phyloP scores from a whole-genome alignment of 1,140 invertebrate genomes.

The Saccostrea echinata region DNA sequence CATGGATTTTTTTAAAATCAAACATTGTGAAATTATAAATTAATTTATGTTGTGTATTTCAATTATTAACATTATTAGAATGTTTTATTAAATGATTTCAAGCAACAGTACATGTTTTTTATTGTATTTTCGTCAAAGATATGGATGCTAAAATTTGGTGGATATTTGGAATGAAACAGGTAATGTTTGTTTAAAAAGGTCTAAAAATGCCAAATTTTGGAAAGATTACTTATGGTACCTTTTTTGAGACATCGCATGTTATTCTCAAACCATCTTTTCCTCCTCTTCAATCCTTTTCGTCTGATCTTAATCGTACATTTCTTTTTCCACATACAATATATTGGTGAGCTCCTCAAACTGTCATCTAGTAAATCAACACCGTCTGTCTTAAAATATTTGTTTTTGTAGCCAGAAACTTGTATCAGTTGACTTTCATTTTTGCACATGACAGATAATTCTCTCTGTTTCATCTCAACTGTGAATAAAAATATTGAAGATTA shows the following conservation, averaged over 20 bases:
- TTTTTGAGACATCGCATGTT: constrained; percentile 14
- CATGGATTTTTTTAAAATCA: too few species aligned
- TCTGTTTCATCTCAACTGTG: background rate
- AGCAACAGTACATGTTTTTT: too few species aligned
- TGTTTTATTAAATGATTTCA: too few species aligned
- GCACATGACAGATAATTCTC: background rate
- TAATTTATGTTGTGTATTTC: too few species aligned
- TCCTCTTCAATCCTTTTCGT: background rate
- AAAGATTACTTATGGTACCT: background rate
- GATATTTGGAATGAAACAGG: too few species aligned
- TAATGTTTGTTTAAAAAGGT: too few species aligned
- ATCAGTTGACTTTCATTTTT: background rate
- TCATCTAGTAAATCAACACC: background rate
- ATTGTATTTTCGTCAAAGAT: too few species aligned
- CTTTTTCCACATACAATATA: constrained; percentile 19
- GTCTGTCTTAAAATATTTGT: background rate
- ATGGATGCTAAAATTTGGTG: too few species aligned
- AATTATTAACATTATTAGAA: too few species aligned
- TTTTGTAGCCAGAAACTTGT: background rate
- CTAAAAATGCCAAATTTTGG: too few species aligned
- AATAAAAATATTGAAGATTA: background rate
- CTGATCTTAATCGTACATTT: background rate
- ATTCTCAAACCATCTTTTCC: background rate
- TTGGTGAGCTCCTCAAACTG: background rate
- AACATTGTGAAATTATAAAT: too few species aligned